Conservation (phyloP, 2,113 vertebrate species). For the Channa maculata region DNA sequence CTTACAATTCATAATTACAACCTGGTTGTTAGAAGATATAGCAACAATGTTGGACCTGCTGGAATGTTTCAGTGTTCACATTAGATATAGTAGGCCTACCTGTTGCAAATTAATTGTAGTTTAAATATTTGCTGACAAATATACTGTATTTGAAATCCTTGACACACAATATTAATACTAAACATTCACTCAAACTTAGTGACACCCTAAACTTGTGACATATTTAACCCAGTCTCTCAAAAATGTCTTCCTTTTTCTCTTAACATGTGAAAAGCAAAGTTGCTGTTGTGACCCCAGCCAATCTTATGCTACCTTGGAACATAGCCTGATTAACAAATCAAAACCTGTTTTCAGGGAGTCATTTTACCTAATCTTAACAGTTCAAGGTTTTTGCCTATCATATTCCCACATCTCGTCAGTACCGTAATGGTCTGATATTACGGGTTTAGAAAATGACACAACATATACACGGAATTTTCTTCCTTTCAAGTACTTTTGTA, state of each 20-base stretch:
- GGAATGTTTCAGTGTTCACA: too few relatives aligned
- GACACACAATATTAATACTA: too few relatives aligned
- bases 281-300: slow-evolving; percentile 35
- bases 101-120: too few relatives aligned
- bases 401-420: slow-evolving; percentile 25
- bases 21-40: too few relatives aligned
- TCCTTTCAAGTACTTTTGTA: slow-evolving; percentile 18
- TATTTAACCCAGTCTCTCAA: too few relatives aligned
- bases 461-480: not conserved
- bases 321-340: slow-evolving; percentile 63
- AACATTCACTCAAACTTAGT: too few relatives aligned
- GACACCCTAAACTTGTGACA: too few relatives aligned
- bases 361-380: slow-evolving; percentile 47
- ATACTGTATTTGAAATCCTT: too few relatives aligned
- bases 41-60: too few relatives aligned
- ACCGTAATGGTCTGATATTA: not conserved
- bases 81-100: too few relatives aligned
- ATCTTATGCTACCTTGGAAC: slow-evolving; percentile 43
- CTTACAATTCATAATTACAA: too few relatives aligned
- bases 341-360: slow-evolving; percentile 60
- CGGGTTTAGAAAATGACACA: slow-evolving; percentile 8
- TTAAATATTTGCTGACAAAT: too few relatives aligned
- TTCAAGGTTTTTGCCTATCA: slow-evolving; percentile 36
- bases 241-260: slow-evolving; percentile 4
- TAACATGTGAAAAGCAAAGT: slow-evolving; percentile 46